These are phyloP conservation scores for Cavia porcellus DNA, from an alignment of 2,113 vertebrate species.

Conservation along the genomic window DNA sequence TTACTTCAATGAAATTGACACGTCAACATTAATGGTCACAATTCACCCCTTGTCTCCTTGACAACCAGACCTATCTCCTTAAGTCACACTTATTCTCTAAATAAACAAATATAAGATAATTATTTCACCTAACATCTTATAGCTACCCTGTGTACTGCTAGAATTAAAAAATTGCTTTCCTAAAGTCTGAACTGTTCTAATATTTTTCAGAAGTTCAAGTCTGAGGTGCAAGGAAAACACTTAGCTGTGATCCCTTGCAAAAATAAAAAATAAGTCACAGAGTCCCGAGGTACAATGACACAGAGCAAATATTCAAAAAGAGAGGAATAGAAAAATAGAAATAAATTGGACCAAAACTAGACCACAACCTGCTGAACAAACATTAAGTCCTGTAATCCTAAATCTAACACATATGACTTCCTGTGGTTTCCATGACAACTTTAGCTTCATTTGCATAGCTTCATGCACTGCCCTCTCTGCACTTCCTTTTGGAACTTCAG, in stretches of 20 bases:
- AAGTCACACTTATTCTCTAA: not conserved
- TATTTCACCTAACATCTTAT: not conserved
- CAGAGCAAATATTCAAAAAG: not conserved
- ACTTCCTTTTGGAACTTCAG: not conserved
- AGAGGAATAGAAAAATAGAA: not conserved
- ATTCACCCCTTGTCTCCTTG: not conserved
- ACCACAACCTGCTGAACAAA: not conserved
- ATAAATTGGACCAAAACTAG: not conserved
- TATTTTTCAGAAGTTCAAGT: not conserved
- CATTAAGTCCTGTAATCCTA: not conserved
- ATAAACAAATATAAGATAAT: not conserved
- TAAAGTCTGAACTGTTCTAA: not conserved
- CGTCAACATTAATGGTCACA: not conserved
- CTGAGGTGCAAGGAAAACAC: not conserved
- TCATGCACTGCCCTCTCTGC: not conserved
- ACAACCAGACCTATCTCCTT: not conserved
- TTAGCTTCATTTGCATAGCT: not conserved
- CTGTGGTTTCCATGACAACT: not conserved
- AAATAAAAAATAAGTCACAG: not conserved
- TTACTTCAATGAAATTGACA: not conserved
- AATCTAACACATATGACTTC: not conserved
- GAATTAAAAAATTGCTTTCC: not conserved
- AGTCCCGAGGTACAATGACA: not conserved
- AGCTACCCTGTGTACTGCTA: not conserved
- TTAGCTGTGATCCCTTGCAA: not conserved